Evolutionary conservation across 2,113 vertebrate genomes (phyloP), one percentile per base, ranked within the genome.

Genomic region (Triplophysa rosa): DNA sequence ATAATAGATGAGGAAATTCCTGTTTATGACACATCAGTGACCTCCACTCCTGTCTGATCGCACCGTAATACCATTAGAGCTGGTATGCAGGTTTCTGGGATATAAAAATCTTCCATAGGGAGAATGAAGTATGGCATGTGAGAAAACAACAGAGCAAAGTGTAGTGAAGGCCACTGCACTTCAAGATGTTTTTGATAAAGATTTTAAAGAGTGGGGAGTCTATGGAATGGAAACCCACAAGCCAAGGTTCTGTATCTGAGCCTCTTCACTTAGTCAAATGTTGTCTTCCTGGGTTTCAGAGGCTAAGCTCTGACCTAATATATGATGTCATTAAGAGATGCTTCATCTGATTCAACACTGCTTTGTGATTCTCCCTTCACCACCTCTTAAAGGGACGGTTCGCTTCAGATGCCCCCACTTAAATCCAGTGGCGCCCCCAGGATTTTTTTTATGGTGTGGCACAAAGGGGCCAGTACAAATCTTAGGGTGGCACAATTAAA

Each of bases 251-350:
- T 3, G 63, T 47, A 49, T 19, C 56, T 23, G 65, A 67, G 67
- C 26, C 66, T 61, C 73, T 76, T 68, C 33, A 37, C 33, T 37
- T 37, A 37, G 33, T 37, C 33, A 37, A 37, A 37, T 37, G 7
- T 37, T 37, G 33, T 37, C 33, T 37, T 37, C 33, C 5, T 37
- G 33, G 33, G 33, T 37, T 37, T 37, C 33, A 37, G 33, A 37
- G 80, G 75, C 67, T 78, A 16, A 85, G 81, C 78, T 86, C 79
- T 68, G 79, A 84, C 85, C 75, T 86, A 82, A 82, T 84, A 74
- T 86, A 64, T 89, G 90, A 91, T 77, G 83, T 80, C 88, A 91
- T 90, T 90, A 79, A 86, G 88, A 90, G 90, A 92, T 90, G 88
- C 86, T 88, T 79, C 56, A 77, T 82, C 80, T 88, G 88, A 86